Base-by-base conservation (phyloP, 2,888 invertebrate species). In the Emmelina monodactyla region DNA sequence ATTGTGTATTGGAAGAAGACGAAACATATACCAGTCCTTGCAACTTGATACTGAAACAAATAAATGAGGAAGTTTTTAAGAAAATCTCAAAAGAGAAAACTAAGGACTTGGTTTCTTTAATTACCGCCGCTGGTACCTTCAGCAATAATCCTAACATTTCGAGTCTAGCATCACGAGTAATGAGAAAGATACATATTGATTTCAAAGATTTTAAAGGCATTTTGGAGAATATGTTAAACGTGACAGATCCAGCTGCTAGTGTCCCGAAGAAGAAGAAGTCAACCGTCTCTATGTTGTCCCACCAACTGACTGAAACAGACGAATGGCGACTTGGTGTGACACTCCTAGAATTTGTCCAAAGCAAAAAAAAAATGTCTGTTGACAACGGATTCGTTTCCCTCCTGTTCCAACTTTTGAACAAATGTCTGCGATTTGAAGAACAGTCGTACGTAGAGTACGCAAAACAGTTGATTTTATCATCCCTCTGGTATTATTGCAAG, bases 371-470 rank as follows among this genome's bases (percentile, higher is more conserved):
- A 62, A 82, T 96, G 43, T 62, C 75, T 1, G 83, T 89, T 31
- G 80, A 86, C 10, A 83, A 85, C 34, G 47, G 82, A 1, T 73
- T 96, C 30, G 80, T 94, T n/a, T 85, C 88, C 0, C 56, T 86
- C 2, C 65, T 95, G 1, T 95, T 96, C 56, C 87, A 88, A 38
- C 66, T 95, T 31, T 62, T 96, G 10, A 87, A 88, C 52, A 86
- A 85, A 67, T 92, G 93, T 45, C 67, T 94, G 28, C 83, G 87
- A 41, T 87, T 91, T 48, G 93, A 94, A 51, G 89, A 91, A 44
- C 92, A 92, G 51, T 85, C 86, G 1, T 83, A 87, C 12, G 85
- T 92, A 0, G 96, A 97, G 59, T 97, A 97, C 57, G 85, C 90
- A 0, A 94, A 94, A 60, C 96, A 97, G 56, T 70, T 97, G 11